These are phyloP conservation scores for Microtus montanus DNA, from an alignment of 2,113 vertebrate genomes.

Conservation along the genomic window DNA sequence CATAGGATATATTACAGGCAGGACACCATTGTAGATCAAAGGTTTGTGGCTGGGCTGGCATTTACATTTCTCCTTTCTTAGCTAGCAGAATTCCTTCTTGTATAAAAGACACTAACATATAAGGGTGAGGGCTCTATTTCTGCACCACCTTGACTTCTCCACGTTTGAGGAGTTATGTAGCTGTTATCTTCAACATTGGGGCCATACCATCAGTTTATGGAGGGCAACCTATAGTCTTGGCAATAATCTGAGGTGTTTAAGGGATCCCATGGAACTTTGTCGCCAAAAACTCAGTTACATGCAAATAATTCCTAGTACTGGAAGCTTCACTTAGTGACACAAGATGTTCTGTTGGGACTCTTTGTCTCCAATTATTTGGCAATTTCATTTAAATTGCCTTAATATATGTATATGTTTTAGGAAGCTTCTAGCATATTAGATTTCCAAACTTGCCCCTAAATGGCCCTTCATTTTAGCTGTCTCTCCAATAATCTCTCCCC, in stretches of 20 bases:
- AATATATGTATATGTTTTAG: not conserved
- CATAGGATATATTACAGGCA: not conserved
- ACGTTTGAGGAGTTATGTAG: not conserved
- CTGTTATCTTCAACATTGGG: not conserved
- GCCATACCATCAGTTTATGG: not conserved
- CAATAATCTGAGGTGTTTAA: not conserved
- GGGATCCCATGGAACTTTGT: not conserved
- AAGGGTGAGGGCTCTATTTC: not conserved
- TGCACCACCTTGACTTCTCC: not conserved
- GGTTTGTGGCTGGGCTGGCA: not conserved
- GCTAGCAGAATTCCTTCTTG: not conserved
- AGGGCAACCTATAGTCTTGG: not conserved
- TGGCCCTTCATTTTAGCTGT: not conserved
- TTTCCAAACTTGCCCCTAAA: not conserved
- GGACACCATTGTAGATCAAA: not conserved
- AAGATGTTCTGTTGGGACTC: not conserved
- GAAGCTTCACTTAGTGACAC: not conserved
- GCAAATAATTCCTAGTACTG: not conserved
- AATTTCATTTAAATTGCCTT: not conserved
- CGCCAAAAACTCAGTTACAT: not conserved
- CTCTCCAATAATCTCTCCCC: too few species aligned
- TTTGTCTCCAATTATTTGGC: not conserved
- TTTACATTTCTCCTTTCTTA: not conserved
- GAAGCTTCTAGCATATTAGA: not conserved
- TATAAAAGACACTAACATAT: not conserved